A percentile compares a stretch with the other conserved stretches of the same genome.
Conservation (phyloP, 2,113 vertebrate species). For the Ctenodactylus gundi region DNA sequence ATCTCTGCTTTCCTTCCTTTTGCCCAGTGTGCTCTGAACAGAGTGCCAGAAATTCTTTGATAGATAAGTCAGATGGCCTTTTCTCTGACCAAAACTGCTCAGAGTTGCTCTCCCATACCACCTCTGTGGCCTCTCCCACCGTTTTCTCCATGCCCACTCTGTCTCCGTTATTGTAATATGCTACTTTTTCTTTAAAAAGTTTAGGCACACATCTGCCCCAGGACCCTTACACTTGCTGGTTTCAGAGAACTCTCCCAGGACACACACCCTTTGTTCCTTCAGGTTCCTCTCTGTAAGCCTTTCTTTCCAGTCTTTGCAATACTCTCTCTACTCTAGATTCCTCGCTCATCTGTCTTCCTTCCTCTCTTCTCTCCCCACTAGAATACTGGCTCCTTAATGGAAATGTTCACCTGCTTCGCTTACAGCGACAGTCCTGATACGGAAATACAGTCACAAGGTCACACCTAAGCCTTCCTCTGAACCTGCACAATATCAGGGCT, state of each 20-base stretch:
- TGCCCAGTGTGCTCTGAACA: neutral
- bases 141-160: neutral
- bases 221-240: neutral
- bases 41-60: neutral
- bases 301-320: neutral
- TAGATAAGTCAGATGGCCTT: neutral
- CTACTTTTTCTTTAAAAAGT: neutral
- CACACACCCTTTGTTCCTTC: neutral
- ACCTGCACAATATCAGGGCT: neutral
- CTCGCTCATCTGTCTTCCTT: neutral
- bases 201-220: neutral
- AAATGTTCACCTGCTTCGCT: neutral
- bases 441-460: neutral
- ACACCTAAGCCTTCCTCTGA: neutral
- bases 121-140: neutral
- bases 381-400: neutral
- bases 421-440: neutral
- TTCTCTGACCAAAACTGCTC: neutral
- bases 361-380: neutral
- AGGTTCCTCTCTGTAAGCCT: neutral
- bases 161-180: neutral
- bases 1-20: neutral
- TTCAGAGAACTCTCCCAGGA: neutral
- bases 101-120: neutral
- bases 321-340: neutral